phyloP scores from a whole-genome alignment of 2,797 vertebrate species.

The Molothrus aeneus region DNA sequence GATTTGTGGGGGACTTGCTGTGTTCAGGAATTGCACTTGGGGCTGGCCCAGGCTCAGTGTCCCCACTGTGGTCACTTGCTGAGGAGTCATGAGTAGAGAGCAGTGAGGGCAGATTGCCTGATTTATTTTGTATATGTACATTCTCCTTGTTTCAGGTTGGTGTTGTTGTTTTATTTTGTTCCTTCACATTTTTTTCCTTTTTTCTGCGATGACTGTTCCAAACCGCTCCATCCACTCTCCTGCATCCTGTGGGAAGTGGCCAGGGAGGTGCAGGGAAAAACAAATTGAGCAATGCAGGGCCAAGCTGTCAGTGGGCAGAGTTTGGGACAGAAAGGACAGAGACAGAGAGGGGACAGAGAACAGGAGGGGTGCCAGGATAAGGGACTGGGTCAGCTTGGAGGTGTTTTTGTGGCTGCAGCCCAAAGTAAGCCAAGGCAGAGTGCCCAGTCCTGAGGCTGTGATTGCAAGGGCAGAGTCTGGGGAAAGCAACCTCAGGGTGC shows the following conservation, averaged over 20 bases:
- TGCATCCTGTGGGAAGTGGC: neutral
- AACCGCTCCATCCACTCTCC: neutral
- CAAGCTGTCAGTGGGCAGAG: neutral
- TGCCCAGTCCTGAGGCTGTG: rapidly evolving
- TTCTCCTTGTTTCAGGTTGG: neutral
- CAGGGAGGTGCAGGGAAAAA: neutral
- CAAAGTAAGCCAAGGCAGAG: neutral
- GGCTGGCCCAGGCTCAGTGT: neutral
- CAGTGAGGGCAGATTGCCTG: neutral
- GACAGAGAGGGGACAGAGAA: neutral
- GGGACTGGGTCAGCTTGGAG: neutral
- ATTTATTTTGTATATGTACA: neutral
- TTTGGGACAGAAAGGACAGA: neutral
- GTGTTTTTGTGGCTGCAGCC: neutral
- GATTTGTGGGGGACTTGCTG: neutral
- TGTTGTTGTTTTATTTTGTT: neutral
- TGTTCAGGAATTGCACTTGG: neutral
- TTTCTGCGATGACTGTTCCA: neutral
- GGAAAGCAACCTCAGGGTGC: neutral
- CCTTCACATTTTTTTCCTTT: neutral
- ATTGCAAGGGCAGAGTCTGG: neutral
- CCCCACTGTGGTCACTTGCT: neutral
- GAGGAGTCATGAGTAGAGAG: neutral
- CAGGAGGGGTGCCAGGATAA: neutral
- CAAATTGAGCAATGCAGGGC: neutral